A percentile compares a stretch with the other conserved stretches of the same genome.
Conservation (phyloP, 2,888 invertebrate genomes). For the Lordiphosa fenestrarum region DNA sequence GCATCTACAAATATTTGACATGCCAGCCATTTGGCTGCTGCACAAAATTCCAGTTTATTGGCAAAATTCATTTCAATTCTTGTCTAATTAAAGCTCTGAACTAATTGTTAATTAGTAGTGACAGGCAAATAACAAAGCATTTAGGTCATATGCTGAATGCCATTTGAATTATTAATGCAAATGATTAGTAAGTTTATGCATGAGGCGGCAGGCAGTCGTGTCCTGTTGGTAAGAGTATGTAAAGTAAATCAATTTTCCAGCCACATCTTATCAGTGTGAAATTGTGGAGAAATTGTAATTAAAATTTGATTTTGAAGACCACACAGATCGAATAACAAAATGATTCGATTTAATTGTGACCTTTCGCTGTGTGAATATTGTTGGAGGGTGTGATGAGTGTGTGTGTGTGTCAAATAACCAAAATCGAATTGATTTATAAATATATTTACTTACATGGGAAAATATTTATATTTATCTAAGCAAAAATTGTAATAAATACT, state of each 20-base stretch:
- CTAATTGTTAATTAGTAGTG: conserved; percentile 48
- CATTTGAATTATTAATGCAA: conserved; percentile 61
- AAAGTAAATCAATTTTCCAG: conserved; percentile 43
- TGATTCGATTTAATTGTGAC: conserved; percentile 20
- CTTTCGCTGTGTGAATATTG: conserved; percentile 12
- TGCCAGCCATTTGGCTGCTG: too few species aligned
- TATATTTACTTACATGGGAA: conserved; percentile 35
- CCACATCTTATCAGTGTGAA: conserved; percentile 16
- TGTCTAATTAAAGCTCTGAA: background rate
- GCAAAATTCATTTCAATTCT: conserved; percentile 12
- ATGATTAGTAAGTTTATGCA: conserved; percentile 40
- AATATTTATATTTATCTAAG: conserved; percentile 44
- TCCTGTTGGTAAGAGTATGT: conserved; percentile 20
- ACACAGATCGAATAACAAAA: conserved; percentile 32
- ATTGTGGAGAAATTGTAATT: conserved; percentile 37
- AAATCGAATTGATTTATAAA: conserved; percentile 53
- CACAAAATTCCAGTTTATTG: conserved; percentile 2
- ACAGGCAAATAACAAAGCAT: conserved; percentile 30
- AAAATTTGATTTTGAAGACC: conserved; percentile 47
- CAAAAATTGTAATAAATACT: conserved; percentile 19
- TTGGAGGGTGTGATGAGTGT: background rate
- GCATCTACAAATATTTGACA: conserved; percentile 48
- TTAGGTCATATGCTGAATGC: conserved; percentile 3
- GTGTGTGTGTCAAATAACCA: conserved; percentile 20
- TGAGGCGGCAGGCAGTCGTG: too few species aligned